Conservation (phyloP, 2,797 vertebrate genomes). For the Sus cebifrons region DNA sequence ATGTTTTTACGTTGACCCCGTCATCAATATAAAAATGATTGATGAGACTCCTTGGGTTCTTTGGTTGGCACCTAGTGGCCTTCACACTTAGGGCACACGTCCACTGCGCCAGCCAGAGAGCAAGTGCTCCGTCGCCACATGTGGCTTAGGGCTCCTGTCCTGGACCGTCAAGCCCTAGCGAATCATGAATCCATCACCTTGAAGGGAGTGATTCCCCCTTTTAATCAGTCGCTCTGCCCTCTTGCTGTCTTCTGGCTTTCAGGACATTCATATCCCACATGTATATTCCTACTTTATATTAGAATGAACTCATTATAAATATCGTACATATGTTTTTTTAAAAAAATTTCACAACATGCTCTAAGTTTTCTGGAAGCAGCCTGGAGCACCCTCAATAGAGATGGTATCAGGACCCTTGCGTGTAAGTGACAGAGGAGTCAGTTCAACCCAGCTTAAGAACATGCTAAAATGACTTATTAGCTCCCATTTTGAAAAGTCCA, state of each 20-base stretch:
- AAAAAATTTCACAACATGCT: not conserved
- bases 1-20: not conserved
- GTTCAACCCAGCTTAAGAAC: not conserved
- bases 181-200: rapidly evolving
- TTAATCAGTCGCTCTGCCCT: not conserved
- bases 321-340: no score
- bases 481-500: not conserved
- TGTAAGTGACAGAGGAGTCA: not conserved
- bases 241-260: not conserved
- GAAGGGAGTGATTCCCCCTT: not conserved
- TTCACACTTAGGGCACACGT: not conserved
- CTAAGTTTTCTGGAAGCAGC: slow-evolving; percentile 16
- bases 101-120: rapidly evolving
- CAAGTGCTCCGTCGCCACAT: rapidly evolving
- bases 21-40: not conserved
- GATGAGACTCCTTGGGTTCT: not conserved
- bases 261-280: not conserved
- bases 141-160: no score
- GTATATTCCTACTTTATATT: not conserved
- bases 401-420: not conserved
- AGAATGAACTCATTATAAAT: not conserved
- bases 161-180: not conserved
- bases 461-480: not conserved
- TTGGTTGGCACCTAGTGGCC: not conserved
- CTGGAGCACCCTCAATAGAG: not conserved